These are phyloP conservation scores for Leptocoma aspasia DNA, from an alignment of 2,113 vertebrate genomes.

Conservation along the genomic window DNA sequence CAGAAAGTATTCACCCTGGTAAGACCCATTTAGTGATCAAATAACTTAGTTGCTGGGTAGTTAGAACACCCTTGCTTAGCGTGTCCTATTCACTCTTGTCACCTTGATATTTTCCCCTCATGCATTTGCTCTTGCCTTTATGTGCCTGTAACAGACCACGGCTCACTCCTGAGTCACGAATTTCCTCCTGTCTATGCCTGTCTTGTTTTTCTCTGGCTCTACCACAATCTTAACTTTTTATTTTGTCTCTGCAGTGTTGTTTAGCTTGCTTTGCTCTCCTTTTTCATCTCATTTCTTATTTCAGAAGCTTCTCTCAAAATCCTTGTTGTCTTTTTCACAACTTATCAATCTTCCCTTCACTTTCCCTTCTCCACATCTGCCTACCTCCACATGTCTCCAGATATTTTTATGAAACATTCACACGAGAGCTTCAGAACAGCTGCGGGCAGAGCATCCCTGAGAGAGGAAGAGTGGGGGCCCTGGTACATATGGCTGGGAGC, in stretches of 20 bases:
- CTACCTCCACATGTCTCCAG: not conserved
- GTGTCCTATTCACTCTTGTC: not conserved
- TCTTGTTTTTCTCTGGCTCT: not conserved
- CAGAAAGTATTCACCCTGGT: not conserved
- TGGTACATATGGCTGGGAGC: not conserved
- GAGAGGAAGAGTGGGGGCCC: not conserved
- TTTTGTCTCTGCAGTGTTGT: not conserved
- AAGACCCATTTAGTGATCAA: not conserved
- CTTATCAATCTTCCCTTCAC: not conserved
- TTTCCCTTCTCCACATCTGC: not conserved
- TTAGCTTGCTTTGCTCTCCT: not conserved
- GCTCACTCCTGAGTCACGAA: not conserved
- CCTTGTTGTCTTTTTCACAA: not conserved
- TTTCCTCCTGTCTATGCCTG: not conserved
- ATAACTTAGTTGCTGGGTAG: not conserved
- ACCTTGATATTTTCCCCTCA: not conserved
- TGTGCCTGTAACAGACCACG: not conserved
- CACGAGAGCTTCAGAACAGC: not conserved
- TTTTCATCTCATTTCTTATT: not conserved
- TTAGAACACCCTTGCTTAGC: not conserved
- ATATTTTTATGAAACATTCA: not conserved
- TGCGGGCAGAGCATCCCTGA: not conserved
- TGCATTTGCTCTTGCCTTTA: not conserved
- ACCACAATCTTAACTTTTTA: not conserved
- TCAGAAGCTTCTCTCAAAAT: not conserved